Evolutionary conservation across 1,140 invertebrate genomes (phyloP), one percentile per base, ranked within the genome.

Genomic region (Cecropterus lyciades): DNA sequence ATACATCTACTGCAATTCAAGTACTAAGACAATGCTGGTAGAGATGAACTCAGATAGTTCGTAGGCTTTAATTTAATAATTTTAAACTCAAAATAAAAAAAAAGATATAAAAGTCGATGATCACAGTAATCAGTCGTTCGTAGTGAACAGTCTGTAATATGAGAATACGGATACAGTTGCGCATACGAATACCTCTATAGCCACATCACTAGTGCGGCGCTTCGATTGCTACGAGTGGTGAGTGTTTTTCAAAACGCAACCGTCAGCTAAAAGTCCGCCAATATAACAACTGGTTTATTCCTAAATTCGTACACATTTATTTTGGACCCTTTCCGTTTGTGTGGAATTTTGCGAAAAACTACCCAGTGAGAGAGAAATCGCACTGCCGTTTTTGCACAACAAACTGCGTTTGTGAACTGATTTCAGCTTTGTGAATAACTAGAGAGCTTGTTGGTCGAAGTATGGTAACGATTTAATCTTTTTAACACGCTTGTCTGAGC

Each of bases 231-330:
- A 40, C 37, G 16, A 42, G 37, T 56, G 14, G 10, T 46, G 43
- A 15, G 3, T 45, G 55, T 59, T 59, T 59, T 59, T 15, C 20
- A 48, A 48, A 59, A 30, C 13, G 17, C 42, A 16, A 46, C 24
- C n/a, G 27, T 48, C 24, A 48, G 14, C 42, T 17, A 48, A 24
- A 46, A 48, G 43, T 59, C n/a, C 43, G 42, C 13, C 56, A 59
- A 59, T 48, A 60, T 16, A 60, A 30, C 42, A 48, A 46, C 55
- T 30, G 11, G 56, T 48, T 46, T 46, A 60, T 33, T 46, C 24
- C 43, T 60, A 60, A 60, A 60, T 46, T 40, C 37, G 56, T 33
- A 48, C 53, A 56, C 53, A 37, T 60, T 33, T 45, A 27, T 60
- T 48, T 60, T 46, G 46, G 30, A 33, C 9, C 14, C 27, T 46